A percentile compares a stretch with the other conserved stretches of the same genome.
Conservation (phyloP, 2,888 invertebrate species). For the Andricus quercusramuli region DNA sequence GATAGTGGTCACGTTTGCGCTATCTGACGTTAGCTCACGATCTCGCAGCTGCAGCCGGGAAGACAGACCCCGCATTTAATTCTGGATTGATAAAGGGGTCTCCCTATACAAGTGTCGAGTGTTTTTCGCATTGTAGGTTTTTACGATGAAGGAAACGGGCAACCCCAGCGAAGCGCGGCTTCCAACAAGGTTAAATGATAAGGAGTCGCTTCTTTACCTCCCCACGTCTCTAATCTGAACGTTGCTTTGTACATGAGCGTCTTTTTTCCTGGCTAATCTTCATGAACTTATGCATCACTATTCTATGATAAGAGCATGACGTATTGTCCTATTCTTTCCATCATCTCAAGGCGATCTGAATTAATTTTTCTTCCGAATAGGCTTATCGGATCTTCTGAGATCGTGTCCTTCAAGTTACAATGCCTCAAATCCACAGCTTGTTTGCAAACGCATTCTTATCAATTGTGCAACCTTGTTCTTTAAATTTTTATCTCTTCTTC, state of each 20-base stretch:
- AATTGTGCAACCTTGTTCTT: not conserved
- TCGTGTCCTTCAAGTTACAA: not conserved
- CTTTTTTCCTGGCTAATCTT: constrained; percentile 22
- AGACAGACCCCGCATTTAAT: constrained; percentile 54
- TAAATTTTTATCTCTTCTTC: not conserved
- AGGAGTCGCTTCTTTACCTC: constrained; percentile 32
- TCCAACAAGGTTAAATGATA: constrained; percentile 64
- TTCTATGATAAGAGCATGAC: not conserved
- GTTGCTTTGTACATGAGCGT: not conserved
- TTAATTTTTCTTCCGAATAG: constrained; percentile 3
- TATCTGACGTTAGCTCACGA: constrained; percentile 52
- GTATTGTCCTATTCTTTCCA: constrained; percentile 6
- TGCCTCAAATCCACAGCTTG: not conserved
- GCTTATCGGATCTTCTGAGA: not conserved
- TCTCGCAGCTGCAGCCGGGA: constrained; percentile 54
- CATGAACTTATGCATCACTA: not conserved
- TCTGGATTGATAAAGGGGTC: constrained; percentile 49
- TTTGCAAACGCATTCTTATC: not conserved
- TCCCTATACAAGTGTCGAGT: constrained; percentile 61
- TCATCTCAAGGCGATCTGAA: constrained; percentile 19
- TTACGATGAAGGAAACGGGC: constrained; percentile 60
- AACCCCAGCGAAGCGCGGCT: constrained; percentile 60
- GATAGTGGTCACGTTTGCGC: constrained; percentile 59
- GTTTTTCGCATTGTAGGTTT: constrained; percentile 68
- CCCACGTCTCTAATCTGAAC: constrained; percentile 24